Evolutionary conservation across 1,140 invertebrate species (phyloP).

Genomic region (Camponotus pennsylvanicus): DNA sequence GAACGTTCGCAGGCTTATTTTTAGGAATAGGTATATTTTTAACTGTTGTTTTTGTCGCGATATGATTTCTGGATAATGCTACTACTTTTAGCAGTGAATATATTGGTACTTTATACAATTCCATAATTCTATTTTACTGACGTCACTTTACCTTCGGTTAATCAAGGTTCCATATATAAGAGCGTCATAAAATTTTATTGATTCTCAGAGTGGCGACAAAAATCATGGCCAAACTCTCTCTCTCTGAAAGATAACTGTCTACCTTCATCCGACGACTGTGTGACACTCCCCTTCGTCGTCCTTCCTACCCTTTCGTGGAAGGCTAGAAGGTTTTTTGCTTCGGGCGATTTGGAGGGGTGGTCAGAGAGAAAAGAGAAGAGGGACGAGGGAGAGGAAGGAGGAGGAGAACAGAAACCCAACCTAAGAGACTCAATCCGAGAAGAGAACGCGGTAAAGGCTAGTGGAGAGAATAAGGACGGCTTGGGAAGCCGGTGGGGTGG

Average conservation of each 20-base stretch:
- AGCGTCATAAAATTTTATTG: conserved; percentile 59
- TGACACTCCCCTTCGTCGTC: conserved; percentile 67
- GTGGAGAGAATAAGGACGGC: conserved; percentile 81
- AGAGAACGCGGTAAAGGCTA: conserved; percentile 78
- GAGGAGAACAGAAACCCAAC: conserved; percentile 79
- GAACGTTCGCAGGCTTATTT: background rate
- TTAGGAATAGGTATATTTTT: conserved; percentile 10
- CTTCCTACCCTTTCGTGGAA: conserved; percentile 65
- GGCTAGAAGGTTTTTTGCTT: conserved; percentile 83
- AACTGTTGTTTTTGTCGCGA: background rate
- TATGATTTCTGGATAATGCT: background rate
- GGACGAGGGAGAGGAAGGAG: background rate
- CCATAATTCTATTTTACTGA: background rate
- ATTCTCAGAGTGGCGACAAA: conserved; percentile 57
- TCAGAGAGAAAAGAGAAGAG: conserved; percentile 58
- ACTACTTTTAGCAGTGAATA: conserved; percentile 8
- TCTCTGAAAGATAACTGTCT: conserved; percentile 81
- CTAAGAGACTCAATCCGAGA: conserved; percentile 82
- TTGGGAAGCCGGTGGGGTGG: conserved; percentile 67
- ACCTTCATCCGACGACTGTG: conserved; percentile 74
- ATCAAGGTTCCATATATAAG: conserved; percentile 11
- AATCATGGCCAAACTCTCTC: conserved; percentile 66
- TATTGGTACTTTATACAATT: background rate
- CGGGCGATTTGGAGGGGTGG: conserved; percentile 77
- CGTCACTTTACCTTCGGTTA: conserved; percentile 34